phyloP scores from a whole-genome alignment of 2,113 vertebrate species.

The Nicator chloris region DNA sequence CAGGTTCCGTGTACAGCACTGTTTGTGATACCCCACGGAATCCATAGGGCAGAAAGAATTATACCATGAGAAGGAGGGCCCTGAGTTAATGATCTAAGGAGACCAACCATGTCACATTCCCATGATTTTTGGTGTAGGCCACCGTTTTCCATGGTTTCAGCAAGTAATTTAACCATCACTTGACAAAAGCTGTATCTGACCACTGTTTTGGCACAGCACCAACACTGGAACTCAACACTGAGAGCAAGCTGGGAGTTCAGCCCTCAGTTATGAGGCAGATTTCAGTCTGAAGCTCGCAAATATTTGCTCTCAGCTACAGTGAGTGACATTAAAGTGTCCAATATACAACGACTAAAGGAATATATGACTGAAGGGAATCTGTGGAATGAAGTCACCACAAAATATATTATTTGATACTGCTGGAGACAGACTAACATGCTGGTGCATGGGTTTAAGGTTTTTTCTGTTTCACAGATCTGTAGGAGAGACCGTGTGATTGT shows the following conservation, averaged over 20 bases:
- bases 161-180: background rate
- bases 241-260: background rate
- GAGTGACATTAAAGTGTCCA: background rate
- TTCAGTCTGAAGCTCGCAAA: background rate
- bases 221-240: background rate
- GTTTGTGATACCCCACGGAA: background rate
- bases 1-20: rapidly evolving
- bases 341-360: background rate
- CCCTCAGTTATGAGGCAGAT: background rate
- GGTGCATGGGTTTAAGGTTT: background rate
- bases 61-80: background rate
- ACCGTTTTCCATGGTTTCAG: background rate
- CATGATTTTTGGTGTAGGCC: background rate
- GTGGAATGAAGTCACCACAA: background rate
- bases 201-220: background rate
- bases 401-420: background rate
- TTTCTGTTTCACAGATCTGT: background rate
- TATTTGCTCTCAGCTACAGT: background rate
- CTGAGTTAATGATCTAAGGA: background rate
- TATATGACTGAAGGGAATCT: background rate
- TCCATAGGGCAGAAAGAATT: background rate
- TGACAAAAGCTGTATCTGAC: rapidly evolving
- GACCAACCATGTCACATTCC: rapidly evolving
- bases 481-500: rapidly evolving
- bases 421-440: background rate